Evolutionary conservation across 1,140 invertebrate genomes (phyloP).

Genomic region (Sipha flava): DNA sequence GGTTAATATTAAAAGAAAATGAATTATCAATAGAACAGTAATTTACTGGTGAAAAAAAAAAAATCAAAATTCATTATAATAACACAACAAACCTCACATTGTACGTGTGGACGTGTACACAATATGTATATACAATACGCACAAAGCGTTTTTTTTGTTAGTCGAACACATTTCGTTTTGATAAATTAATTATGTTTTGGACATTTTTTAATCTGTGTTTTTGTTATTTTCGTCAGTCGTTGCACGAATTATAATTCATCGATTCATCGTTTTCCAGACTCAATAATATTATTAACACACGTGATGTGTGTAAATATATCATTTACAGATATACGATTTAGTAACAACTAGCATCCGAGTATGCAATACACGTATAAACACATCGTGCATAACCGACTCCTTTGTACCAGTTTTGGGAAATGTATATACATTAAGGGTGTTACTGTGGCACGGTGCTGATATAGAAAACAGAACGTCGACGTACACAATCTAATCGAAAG

Average conservation of each 20-base stretch:
- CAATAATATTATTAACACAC: background rate
- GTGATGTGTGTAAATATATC: background rate
- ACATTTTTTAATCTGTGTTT: constrained; percentile 19
- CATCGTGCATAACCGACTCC: background rate
- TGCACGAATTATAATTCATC: background rate
- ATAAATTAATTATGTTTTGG: constrained; percentile 12
- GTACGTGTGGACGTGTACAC: too few species aligned
- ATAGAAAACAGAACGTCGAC: background rate
- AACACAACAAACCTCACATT: background rate
- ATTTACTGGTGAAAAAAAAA: background rate
- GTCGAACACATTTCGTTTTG: background rate
- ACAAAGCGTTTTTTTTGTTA: constrained; percentile 3
- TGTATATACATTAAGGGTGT: background rate
- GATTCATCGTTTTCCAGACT: constrained; percentile 7
- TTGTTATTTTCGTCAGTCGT: background rate
- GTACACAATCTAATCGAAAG: background rate
- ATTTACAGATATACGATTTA: background rate
- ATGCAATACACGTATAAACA: background rate
- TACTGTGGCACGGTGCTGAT: background rate
- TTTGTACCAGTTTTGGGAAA: background rate
- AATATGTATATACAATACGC: background rate
- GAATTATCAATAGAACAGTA: background rate
- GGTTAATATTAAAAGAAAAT: background rate
- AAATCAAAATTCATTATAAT: background rate
- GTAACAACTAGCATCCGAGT: background rate